Base-by-base conservation (phyloP, 2,113 vertebrate genomes). In the Gracilinanus agilis region DNA sequence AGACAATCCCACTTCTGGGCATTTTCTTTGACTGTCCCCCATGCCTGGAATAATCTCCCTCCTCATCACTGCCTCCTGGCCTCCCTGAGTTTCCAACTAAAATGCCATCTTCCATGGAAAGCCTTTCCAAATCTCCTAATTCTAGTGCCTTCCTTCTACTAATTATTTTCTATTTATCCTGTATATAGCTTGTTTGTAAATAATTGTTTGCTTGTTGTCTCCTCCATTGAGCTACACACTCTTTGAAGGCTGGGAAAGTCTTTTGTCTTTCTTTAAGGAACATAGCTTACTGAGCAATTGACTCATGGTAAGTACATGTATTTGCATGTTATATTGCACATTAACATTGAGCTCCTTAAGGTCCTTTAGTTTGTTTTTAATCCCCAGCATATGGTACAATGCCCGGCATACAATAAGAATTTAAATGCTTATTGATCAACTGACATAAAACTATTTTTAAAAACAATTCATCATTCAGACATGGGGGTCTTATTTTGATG, bases 401-500 rank as follows among this genome's bases (percentile, higher is more conserved):
- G n/a, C 16, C 34, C n/a, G 13, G 1, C 16, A 75, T 34, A n/a
- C 7, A 21, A 34, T n/a, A n/a, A 19, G n/a, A 4, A 19, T 24
- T 75, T 75, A 75, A 75, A n/a, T 75, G 29, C 34, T n/a, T 75
- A n/a, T n/a, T 75, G 11, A 34, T 34, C 34, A 27, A 67, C 12
- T 67, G 29, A 67, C 34, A 34, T 29, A 61, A 55, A 94, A 95
- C 54, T 44, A 93, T 88, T 55, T 55, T 92, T 34, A 34, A 67
- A 67, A 90, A 44, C 54, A 93, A 25, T n/a, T 94, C 56, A 90
- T n/a, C 92, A 94, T 92, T 67, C 54, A 90, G 53, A 21, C 11
- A 93, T 40, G 53, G 89, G 16, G 91, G 24, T 24, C 90, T 89
- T 92, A 67, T 90, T 92, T 96, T 29, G 93, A n/a, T 54, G 11